Evolutionary conservation across 2,797 vertebrate genomes (phyloP).

Genomic region (Darevskia mixta): DNA sequence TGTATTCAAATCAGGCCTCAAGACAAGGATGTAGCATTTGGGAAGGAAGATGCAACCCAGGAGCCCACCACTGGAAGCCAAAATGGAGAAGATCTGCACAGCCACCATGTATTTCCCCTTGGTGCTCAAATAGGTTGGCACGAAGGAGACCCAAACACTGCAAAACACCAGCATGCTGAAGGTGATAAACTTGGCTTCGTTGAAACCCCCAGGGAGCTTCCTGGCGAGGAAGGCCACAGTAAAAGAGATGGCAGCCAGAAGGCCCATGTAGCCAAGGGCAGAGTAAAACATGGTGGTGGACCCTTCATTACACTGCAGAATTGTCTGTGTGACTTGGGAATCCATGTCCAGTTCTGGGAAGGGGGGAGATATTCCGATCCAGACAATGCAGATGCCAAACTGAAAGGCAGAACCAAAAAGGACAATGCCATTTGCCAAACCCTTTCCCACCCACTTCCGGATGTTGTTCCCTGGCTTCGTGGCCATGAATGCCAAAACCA

Average conservation of each 20-base stretch:
- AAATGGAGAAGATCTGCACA: conserved; percentile 18
- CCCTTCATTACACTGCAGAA: conserved; percentile 21
- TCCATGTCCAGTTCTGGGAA: conserved; percentile 21
- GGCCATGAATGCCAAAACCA: conserved; percentile 14
- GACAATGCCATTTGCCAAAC: background rate
- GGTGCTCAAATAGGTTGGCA: conserved; percentile 26
- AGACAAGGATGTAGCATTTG: conserved; percentile 19
- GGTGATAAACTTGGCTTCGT: conserved; percentile 28
- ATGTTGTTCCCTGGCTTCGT: conserved; percentile 11
- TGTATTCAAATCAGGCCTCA: conserved; percentile 16
- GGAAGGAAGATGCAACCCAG: conserved; percentile 24
- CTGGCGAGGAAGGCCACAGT: conserved; percentile 16
- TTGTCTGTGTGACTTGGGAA: background rate
- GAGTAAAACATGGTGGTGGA: background rate
- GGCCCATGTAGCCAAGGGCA: conserved; percentile 8
- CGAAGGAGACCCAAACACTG: conserved; percentile 7
- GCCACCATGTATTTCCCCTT: conserved; percentile 20
- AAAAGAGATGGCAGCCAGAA: conserved; percentile 5
- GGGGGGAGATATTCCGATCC: background rate
- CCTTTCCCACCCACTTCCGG: conserved; percentile 1
- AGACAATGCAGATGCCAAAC: conserved; percentile 3
- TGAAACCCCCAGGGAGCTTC: conserved; percentile 17
- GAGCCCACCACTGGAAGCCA: conserved; percentile 4
- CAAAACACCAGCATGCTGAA: conserved; percentile 31
- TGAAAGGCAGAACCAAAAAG: background rate